Percentiles rank a stretch among this genome's conserved stretches.
phyloP scores from a whole-genome alignment of 2,113 vertebrate genomes.

The Crotalus tigris region DNA sequence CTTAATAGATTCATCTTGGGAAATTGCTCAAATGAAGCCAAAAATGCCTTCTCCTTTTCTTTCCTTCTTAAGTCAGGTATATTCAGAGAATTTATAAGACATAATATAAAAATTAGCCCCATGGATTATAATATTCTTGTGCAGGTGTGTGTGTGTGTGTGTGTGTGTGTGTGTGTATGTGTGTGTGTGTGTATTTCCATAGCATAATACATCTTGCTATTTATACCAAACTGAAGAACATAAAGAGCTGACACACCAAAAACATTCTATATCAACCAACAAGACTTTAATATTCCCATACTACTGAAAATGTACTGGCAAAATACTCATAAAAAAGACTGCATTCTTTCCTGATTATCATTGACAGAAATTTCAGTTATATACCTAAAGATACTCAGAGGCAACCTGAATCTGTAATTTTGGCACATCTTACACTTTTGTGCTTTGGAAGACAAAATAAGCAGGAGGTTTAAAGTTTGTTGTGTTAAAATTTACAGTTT shows the following conservation, averaged over 20 bases:
- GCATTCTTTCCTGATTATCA: not conserved
- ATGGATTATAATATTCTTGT: not conserved
- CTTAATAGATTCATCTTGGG: slow-evolving; percentile 43
- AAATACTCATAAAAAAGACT: not conserved
- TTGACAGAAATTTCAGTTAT: not conserved
- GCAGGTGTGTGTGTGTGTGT: too few relatives aligned
- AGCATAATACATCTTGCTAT: not conserved
- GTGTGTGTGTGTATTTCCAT: not conserved
- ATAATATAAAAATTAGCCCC: slow-evolving; percentile 47
- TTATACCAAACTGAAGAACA: not conserved
- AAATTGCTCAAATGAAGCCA: not conserved
- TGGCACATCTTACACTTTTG: not conserved
- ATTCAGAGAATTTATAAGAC: slow-evolving; percentile 36
- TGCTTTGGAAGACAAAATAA: not conserved
- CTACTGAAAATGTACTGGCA: not conserved
- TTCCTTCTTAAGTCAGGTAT: slow-evolving; percentile 3
- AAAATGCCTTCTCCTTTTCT: not conserved
- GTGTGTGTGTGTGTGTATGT: not conserved
- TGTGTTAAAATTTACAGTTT: not conserved
- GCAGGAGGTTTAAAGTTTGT: not conserved
- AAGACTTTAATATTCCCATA: not conserved
- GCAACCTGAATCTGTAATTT: not conserved
- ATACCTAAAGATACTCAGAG: not conserved
- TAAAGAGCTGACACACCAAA: not conserved
- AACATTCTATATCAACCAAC: not conserved